Percentiles rank a stretch among this genome's conserved stretches.
Conservation (phyloP, 2,113 vertebrate genomes). For the Mobula birostris region DNA sequence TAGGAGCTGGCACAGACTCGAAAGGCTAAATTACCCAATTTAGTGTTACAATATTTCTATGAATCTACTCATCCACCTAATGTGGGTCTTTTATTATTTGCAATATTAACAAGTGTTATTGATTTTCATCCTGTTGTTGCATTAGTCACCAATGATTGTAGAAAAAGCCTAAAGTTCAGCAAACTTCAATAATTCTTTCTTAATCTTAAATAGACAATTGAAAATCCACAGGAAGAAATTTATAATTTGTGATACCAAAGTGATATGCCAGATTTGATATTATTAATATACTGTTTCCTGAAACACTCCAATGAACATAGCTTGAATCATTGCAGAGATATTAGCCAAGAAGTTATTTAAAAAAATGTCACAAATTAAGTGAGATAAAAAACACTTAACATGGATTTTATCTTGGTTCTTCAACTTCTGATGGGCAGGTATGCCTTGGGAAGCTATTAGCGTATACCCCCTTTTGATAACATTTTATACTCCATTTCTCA, state of each 20-base stretch:
- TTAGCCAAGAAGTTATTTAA: not conserved
- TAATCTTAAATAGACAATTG: not conserved
- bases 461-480: too few species aligned
- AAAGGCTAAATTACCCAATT: too few species aligned
- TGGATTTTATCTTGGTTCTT: too few species aligned
- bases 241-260: not conserved
- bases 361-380: not conserved
- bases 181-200: not conserved
- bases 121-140: not conserved
- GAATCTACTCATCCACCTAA: not conserved
- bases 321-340: not conserved
- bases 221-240: not conserved
- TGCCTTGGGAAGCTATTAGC: too few species aligned
- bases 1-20: too few species aligned
- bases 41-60: not conserved
- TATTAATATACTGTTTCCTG: too few species aligned
- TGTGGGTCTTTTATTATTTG: not conserved
- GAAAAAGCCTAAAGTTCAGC: not conserved
- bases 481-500: too few species aligned
- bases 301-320: too few species aligned
- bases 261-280: not conserved
- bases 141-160: not conserved
- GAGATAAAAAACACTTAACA: too few species aligned
- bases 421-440: too few species aligned
- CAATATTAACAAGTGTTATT: not conserved